Percentiles rank a stretch among this genome's conserved stretches.
phyloP scores from a whole-genome alignment of 2,797 vertebrate genomes.

The Gymnoscopelus microlampas region DNA sequence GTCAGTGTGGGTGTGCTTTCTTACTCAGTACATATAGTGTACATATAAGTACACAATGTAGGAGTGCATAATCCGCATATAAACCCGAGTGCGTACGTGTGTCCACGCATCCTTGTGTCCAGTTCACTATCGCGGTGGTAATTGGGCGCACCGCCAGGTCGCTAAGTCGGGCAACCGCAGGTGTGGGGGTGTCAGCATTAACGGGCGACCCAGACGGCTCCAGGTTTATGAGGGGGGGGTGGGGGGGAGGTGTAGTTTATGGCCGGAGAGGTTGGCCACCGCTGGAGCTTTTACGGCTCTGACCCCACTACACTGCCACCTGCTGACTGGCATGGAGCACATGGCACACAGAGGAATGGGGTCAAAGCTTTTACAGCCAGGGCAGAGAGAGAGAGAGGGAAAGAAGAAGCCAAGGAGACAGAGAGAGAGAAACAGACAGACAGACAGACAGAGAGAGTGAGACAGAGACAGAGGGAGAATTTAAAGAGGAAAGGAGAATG shows the following conservation, averaged over 20 bases:
- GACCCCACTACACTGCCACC: slow-evolving; percentile 72
- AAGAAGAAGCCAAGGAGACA: too few species aligned
- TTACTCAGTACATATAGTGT: too few species aligned
- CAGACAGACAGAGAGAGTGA: not conserved
- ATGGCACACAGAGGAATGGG: slow-evolving; percentile 66
- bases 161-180: slow-evolving; percentile 59
- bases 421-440: too few species aligned
- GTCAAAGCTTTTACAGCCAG: slow-evolving; percentile 71
- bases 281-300: slow-evolving; percentile 62
- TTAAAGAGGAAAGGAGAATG: not conserved
- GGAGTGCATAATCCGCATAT: too few species aligned
- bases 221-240: slow-evolving; percentile 60
- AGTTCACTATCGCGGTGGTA: slow-evolving; percentile 18
- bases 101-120: too few species aligned
- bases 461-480: not conserved
- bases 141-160: slow-evolving; percentile 51
- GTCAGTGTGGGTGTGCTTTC: slow-evolving; percentile 3
- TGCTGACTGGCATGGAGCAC: slow-evolving; percentile 71
- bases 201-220: slow-evolving; percentile 36
- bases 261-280: slow-evolving; percentile 58
- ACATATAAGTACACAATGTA: too few species aligned
- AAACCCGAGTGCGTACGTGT: too few species aligned
- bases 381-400: slow-evolving; percentile 32
- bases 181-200: slow-evolving; percentile 70
- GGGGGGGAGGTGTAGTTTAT: slow-evolving; percentile 33